Evolutionary conservation across 2,797 vertebrate species (phyloP).

Genomic region (Pangasius larnaudii): DNA sequence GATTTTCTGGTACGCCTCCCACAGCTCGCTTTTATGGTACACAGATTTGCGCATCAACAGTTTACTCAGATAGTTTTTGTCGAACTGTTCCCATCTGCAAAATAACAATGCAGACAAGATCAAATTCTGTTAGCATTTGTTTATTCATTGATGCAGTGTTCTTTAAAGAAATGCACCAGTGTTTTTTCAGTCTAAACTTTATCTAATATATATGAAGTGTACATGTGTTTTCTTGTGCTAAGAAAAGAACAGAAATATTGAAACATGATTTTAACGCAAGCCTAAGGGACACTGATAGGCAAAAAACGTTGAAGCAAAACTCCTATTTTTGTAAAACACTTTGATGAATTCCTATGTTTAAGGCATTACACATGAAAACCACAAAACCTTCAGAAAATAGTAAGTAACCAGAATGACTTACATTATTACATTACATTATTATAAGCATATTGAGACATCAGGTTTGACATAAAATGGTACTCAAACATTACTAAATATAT

Average conservation of each 20-base stretch:
- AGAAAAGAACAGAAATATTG: not conserved
- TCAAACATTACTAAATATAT: not conserved
- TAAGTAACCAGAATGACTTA: not conserved
- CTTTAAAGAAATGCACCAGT: not conserved
- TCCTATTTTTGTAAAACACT: not conserved
- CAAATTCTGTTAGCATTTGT: not conserved
- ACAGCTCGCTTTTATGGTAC: constrained; percentile 91
- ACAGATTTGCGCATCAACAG: constrained; percentile 91
- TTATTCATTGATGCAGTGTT: too few relatives aligned
- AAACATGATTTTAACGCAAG: not conserved
- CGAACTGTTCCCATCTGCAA: constrained; percentile 94
- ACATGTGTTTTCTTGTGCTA: not conserved
- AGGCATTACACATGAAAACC: not conserved
- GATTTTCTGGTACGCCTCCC: constrained; percentile 97
- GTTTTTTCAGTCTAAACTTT: not conserved
- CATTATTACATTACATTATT: too few relatives aligned
- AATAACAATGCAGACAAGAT: constrained; percentile 36
- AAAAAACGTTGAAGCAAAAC: not conserved
- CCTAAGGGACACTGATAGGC: not conserved
- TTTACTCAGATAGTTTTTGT: constrained; percentile 96
- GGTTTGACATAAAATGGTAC: not conserved
- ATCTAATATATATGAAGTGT: not conserved
- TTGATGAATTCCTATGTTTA: not conserved
- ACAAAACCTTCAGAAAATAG: not conserved
- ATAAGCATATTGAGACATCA: not conserved